These are phyloP conservation scores for Glareola pratincola DNA, from an alignment of 2,113 vertebrate species.

Conservation along the genomic window DNA sequence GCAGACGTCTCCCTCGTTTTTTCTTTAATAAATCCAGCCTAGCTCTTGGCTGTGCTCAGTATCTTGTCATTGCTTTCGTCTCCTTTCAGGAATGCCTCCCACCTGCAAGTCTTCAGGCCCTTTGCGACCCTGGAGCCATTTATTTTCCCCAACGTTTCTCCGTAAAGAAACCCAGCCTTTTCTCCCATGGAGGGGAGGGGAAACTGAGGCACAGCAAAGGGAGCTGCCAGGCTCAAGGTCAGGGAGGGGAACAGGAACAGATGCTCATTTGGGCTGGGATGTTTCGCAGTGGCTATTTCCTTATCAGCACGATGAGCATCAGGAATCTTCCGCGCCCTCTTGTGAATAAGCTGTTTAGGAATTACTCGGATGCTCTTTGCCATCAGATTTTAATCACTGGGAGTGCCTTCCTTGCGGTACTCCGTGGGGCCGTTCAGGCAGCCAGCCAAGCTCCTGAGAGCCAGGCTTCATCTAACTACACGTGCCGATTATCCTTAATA, in stretches of 20 bases:
- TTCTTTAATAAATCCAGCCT: slow-evolving; percentile 53
- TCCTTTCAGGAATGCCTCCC: slow-evolving; percentile 33
- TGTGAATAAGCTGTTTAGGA: background rate
- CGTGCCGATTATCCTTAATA: background rate
- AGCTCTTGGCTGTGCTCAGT: slow-evolving; percentile 34
- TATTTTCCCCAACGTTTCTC: background rate
- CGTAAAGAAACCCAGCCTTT: background rate
- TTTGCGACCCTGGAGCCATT: background rate
- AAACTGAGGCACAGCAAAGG: background rate
- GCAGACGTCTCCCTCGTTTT: slow-evolving; percentile 39
- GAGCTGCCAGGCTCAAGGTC: background rate
- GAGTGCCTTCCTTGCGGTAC: slow-evolving; percentile 1
- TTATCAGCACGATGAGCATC: background rate
- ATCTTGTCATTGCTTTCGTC: slow-evolving; percentile 16
- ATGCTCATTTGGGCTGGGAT: background rate
- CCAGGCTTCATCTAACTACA: background rate
- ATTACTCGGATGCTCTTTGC: background rate
- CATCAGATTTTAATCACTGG: slow-evolving; percentile 33
- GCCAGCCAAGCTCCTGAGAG: slow-evolving; percentile 9
- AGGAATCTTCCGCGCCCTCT: background rate
- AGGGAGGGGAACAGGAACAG: background rate
- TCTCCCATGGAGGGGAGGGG: background rate
- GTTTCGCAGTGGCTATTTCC: background rate
- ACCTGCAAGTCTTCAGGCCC: slow-evolving; percentile 5
- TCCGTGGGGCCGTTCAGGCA: background rate